These are phyloP conservation scores for Varroa destructor DNA, from an alignment of 1,140 invertebrate species.

Conservation along the genomic window DNA sequence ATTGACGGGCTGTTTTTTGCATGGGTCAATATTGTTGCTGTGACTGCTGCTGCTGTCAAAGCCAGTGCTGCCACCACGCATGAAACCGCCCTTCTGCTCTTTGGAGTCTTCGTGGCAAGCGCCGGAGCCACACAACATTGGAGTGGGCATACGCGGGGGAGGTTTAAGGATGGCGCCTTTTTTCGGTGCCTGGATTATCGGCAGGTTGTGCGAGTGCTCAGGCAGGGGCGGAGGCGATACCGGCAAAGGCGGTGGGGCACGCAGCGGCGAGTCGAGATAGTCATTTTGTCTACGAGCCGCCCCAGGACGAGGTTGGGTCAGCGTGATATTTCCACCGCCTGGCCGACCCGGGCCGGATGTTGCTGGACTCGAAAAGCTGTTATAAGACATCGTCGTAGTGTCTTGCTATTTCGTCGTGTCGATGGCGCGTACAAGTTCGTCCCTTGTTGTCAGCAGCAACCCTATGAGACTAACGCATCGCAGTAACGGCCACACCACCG, in stretches of 20 bases:
- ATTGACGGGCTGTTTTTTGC: constrained; percentile 17
- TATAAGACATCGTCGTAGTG: constrained; percentile 1
- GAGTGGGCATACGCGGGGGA: constrained; percentile 26
- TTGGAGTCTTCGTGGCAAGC: constrained; percentile 34
- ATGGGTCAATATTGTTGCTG: not conserved
- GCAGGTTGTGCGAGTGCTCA: constrained; percentile 25
- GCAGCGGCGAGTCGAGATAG: constrained; percentile 66
- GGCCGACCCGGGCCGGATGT: constrained; percentile 12
- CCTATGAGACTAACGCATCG: too few relatives aligned
- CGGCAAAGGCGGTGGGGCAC: constrained; percentile 36
- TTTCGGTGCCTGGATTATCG: constrained; percentile 19
- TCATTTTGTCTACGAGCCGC: constrained; percentile 61
- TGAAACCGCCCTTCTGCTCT: constrained; percentile 32
- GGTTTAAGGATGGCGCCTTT: constrained; percentile 24
- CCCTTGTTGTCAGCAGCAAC: too few relatives aligned
- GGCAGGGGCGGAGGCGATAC: not conserved
- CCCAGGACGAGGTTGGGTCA: constrained; percentile 59
- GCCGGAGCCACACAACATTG: constrained; percentile 12
- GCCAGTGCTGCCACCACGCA: constrained; percentile 36
- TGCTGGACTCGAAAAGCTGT: constrained; percentile 25
- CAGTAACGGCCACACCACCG: too few relatives aligned
- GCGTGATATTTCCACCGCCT: constrained; percentile 36
- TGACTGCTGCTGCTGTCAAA: constrained; percentile 29
- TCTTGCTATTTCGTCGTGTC: not conserved
- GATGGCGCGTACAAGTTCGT: not conserved